Evolutionary conservation across 2,888 invertebrate genomes (phyloP), one percentile per base, ranked within the genome.

Genomic region (Parelbella ahira): DNA sequence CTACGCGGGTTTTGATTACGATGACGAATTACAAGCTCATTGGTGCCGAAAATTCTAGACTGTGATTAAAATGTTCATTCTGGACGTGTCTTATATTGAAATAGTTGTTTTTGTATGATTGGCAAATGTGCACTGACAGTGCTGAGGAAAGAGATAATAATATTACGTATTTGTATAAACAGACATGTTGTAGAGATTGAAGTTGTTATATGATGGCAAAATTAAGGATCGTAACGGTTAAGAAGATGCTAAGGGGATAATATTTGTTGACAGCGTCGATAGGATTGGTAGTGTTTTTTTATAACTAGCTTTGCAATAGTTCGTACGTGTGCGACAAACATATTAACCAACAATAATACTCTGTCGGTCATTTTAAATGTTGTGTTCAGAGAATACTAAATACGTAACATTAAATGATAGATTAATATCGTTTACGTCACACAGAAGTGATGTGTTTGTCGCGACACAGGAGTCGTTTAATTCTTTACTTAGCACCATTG

Each of bases 1-100:
- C n/a, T n/a, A 33, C 41, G 34, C 41, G 41, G 41, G 34, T 27
- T 63, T 51, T 49, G 50, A 50, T 47, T 63, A 63, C 60, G 75
- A 77, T 73, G 82, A 83, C 83, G 83, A 84, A 84, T 83, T 83
- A 83, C 74, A 75, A 76, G 79, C 78, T 83, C 77, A 83, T 82
- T 79, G 86, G 86, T 86, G 86, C 86, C 83, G 86, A 83, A 84
- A 77, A 79, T 84, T 82, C 80, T 86, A 80, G 83, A 84, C 87
- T 86, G 87, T 87, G 86, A 87, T 87, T 77, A 77, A 83, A 84
- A 79, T 82, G 86, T 87, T 84, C 84, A 83, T 82, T 76, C 74
- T 66, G 83, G 76, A 83, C 81, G 87, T 86, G 87, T 87, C 87
- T 87, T 86, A 87, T 87, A 87, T 86, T 87, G 80, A 81, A 86